These are phyloP conservation scores for Trichonephila clavipes DNA, from an alignment of 1,140 invertebrate species.

Conservation along the genomic window DNA sequence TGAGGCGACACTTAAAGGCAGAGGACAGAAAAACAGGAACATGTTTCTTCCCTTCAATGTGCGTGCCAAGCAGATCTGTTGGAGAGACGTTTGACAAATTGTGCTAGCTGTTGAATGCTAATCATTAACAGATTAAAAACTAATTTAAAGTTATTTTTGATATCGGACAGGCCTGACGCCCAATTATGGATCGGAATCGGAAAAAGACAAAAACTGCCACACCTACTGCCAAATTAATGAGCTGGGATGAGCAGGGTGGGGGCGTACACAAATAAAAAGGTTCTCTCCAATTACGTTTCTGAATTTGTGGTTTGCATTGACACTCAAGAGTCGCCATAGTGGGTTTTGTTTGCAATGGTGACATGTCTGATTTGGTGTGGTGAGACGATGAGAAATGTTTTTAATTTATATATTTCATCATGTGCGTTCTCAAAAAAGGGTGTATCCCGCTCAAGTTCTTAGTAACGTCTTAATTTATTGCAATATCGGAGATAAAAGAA, in stretches of 20 bases:
- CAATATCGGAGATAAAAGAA: too few relatives aligned
- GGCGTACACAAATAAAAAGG: constrained; percentile 29
- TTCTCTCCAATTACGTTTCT: neutral
- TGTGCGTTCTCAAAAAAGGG: neutral
- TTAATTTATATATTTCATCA: neutral
- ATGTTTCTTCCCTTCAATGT: constrained; percentile 14
- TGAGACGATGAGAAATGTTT: neutral
- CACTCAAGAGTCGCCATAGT: neutral
- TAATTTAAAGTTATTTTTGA: constrained; percentile 76
- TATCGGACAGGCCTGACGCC: constrained; percentile 73
- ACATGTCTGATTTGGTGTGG: neutral
- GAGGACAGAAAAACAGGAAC: constrained; percentile 10
- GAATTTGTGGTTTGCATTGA: neutral
- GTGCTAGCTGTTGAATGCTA: constrained; percentile 68
- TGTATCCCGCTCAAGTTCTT: neutral
- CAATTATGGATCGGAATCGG: constrained; percentile 69
- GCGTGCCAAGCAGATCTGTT: constrained; percentile 23
- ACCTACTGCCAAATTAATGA: constrained; percentile 72
- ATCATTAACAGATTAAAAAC: constrained; percentile 75
- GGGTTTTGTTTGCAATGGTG: neutral
- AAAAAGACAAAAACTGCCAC: constrained; percentile 68
- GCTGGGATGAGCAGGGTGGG: constrained; percentile 12
- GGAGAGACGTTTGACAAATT: constrained; percentile 62
- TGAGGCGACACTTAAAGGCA: constrained; percentile 25
- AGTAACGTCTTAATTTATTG: neutral